Percentiles rank a stretch among this genome's conserved stretches.
Evolutionary conservation across 2,113 vertebrate genomes (phyloP).

Genomic region (Albula goreensis): DNA sequence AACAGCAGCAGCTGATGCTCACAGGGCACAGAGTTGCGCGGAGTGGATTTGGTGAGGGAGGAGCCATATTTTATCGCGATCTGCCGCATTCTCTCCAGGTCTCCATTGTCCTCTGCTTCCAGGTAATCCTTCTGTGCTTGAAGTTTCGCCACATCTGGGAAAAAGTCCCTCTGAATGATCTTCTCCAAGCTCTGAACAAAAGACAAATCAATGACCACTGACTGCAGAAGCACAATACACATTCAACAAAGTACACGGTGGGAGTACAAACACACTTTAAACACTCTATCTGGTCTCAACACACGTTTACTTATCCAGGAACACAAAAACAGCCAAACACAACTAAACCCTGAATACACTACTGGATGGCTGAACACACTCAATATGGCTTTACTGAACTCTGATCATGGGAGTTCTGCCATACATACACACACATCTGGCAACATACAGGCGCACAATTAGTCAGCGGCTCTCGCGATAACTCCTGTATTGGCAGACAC

Average conservation of each 20-base stretch:
- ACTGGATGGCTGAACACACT: no score
- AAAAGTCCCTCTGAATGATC: conserved; percentile 95
- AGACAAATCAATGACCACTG: background rate
- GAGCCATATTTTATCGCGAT: conserved; percentile 93
- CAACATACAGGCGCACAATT: no score
- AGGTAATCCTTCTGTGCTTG: conserved; percentile 92
- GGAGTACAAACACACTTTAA: no score
- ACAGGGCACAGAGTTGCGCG: conserved; percentile 83
- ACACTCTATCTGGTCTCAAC: no score
- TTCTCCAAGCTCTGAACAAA: conserved; percentile 80
- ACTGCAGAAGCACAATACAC: background rate
- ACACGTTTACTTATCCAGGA: no score
- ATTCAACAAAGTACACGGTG: background rate
- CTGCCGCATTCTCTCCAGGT: conserved; percentile 91
- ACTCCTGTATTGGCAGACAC: no score
- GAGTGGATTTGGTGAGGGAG: conserved; percentile 77
- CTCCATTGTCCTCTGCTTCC: conserved; percentile 91
- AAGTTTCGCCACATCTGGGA: conserved; percentile 92
- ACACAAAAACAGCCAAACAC: no score
- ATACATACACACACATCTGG: no score
- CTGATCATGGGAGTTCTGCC: no score
- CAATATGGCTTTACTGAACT: no score
- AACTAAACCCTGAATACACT: no score
- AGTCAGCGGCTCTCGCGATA: no score
- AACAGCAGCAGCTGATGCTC: conserved; percentile 54